These are phyloP conservation scores for Macrocentrus cingulum DNA, from an alignment of 1,140 invertebrate species.

Conservation along the genomic window DNA sequence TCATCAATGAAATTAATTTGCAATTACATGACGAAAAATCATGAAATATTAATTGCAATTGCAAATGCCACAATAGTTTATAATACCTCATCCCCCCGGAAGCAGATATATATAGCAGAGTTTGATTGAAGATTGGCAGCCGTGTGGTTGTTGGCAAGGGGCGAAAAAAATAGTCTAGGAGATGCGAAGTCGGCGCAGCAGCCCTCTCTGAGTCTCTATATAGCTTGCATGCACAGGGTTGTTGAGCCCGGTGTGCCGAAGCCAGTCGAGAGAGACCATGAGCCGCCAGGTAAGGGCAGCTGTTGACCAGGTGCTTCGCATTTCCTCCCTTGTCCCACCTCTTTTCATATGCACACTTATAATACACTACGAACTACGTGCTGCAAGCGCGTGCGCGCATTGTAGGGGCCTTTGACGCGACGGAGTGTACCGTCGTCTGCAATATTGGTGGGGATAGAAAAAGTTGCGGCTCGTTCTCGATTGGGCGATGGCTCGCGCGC, in stretches of 20 bases:
- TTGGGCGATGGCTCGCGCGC: constrained; percentile 55
- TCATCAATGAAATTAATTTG: too few relatives aligned
- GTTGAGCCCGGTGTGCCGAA: constrained; percentile 41
- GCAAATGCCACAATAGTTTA: too few relatives aligned
- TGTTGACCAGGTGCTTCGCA: constrained; percentile 49
- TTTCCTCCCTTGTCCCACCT: constrained; percentile 24
- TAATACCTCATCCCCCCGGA: too few relatives aligned
- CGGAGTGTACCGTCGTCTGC: background rate
- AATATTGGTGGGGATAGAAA: background rate
- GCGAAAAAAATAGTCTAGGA: background rate
- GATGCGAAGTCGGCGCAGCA: background rate
- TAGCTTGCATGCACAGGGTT: constrained; percentile 3
- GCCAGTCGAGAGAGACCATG: constrained; percentile 10
- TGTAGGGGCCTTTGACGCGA: background rate
- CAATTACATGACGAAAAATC: too few relatives aligned
- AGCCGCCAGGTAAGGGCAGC: constrained; percentile 48
- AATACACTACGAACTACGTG: background rate
- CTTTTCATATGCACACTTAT: background rate
- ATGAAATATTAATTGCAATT: too few relatives aligned
- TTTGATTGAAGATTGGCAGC: background rate
- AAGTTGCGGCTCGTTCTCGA: constrained; percentile 18
- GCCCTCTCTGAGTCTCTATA: too few relatives aligned
- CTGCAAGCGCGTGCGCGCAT: constrained; percentile 20
- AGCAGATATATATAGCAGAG: background rate
- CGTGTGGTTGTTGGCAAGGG: background rate